phyloP scores from a whole-genome alignment of 1,140 invertebrate genomes.

The Drosophila equinoxialis region DNA sequence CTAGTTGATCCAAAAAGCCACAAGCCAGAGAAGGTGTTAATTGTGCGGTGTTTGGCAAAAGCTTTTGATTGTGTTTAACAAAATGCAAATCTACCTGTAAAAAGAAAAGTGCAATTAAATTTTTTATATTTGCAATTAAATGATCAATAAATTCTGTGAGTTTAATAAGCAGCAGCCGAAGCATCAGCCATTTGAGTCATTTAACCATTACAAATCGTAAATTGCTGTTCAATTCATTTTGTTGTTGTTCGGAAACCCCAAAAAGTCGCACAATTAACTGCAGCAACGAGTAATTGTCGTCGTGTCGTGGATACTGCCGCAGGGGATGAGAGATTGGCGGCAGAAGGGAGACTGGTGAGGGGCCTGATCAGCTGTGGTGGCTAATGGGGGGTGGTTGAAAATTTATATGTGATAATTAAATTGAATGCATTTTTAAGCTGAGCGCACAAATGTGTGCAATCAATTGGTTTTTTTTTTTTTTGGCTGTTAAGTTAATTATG shows the following conservation, averaged over 20 bases:
- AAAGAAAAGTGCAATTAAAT: neutral
- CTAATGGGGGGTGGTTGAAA: conserved; percentile 27
- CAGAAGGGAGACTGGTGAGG: neutral
- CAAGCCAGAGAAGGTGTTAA: neutral
- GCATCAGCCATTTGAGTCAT: conserved; percentile 30
- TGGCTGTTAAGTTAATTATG: conserved; percentile 53
- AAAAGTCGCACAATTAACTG: conserved; percentile 69
- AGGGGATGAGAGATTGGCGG: conserved; percentile 1
- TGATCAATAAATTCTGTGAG: neutral
- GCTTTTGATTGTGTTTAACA: neutral
- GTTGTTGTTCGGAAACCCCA: conserved; percentile 20
- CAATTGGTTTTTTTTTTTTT: conserved; percentile 49
- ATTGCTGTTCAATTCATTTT: conserved; percentile 29
- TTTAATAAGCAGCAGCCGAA: conserved; percentile 35
- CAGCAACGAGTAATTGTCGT: conserved; percentile 34
- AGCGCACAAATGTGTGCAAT: conserved; percentile 65
- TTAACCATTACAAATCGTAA: conserved; percentile 23
- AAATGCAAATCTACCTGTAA: neutral
- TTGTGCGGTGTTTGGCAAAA: neutral
- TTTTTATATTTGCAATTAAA: neutral
- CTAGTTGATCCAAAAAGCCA: neutral
- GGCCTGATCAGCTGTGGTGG: neutral
- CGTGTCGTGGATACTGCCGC: neutral
- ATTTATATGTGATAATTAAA: conserved; percentile 77
- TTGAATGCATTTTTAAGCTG: conserved; percentile 76